Evolutionary conservation across 2,113 vertebrate genomes (phyloP).

Genomic region (Corydoras maculifer): DNA sequence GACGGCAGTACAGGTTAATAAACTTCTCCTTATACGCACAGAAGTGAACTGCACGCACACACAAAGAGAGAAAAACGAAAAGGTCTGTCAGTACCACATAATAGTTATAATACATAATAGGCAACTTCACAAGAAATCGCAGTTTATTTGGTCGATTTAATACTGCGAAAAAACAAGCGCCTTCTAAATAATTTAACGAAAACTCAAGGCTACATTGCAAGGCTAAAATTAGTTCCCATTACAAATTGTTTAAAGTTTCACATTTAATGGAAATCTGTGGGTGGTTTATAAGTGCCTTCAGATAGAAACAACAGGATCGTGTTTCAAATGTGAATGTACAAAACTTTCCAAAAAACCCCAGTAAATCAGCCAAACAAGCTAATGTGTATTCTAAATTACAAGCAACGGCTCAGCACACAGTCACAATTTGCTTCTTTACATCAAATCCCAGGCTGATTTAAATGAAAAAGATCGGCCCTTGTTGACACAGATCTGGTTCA

Average conservation of each 20-base stretch:
- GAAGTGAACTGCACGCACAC: slow-evolving; percentile 80
- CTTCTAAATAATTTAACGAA: background rate
- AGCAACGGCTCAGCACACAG: slow-evolving; percentile 14
- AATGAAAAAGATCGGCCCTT: slow-evolving; percentile 31
- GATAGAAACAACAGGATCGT: slow-evolving; percentile 25
- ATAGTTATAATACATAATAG: slow-evolving; percentile 3
- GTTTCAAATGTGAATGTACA: slow-evolving; percentile 23
- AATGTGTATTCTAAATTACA: slow-evolving; percentile 31
- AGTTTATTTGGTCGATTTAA: slow-evolving; percentile 12
- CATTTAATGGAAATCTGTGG: slow-evolving; percentile 34
- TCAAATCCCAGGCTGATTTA: slow-evolving; percentile 31
- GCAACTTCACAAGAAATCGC: slow-evolving; percentile 7
- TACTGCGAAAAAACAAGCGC: slow-evolving; percentile 8
- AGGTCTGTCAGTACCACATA: slow-evolving; percentile 12
- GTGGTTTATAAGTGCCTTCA: slow-evolving; percentile 29
- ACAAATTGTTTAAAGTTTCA: slow-evolving; percentile 23
- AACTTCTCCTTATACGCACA: slow-evolving; percentile 93
- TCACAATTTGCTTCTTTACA: slow-evolving; percentile 16
- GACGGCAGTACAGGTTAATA: slow-evolving; percentile 91
- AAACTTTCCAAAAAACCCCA: slow-evolving; percentile 26
- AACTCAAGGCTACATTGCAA: background rate
- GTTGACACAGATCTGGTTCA: slow-evolving; percentile 35
- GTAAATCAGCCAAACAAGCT: slow-evolving; percentile 24
- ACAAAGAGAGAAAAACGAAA: slow-evolving; percentile 6
- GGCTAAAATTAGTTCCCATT: slow-evolving; percentile 31